These are phyloP conservation scores for Drosophila kurseongensis DNA, from an alignment of 1,140 invertebrate genomes.

Conservation along the genomic window DNA sequence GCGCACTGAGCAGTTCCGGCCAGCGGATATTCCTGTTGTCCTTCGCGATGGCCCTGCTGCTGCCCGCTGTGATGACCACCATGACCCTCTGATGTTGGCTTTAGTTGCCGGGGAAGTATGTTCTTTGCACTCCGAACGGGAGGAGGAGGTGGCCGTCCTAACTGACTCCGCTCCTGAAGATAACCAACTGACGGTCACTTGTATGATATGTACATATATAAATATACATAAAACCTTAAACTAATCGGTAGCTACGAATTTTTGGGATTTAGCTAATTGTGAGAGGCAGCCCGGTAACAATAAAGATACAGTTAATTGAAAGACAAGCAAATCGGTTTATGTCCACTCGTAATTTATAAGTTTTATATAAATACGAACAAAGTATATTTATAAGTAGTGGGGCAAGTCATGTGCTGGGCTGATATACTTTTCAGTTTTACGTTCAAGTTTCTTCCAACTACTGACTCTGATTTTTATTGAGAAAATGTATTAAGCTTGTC, in stretches of 20 bases:
- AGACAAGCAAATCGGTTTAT: slow-evolving; percentile 77
- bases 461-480: neutral
- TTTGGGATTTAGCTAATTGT: slow-evolving; percentile 66
- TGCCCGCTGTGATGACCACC: slow-evolving; percentile 65
- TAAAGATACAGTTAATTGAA: slow-evolving; percentile 42
- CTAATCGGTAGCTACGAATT: slow-evolving; percentile 58
- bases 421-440: neutral
- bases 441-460: neutral
- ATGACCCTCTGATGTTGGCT: slow-evolving; percentile 80
- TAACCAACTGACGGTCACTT: slow-evolving; percentile 30
- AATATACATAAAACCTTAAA: slow-evolving; percentile 56
- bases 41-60: slow-evolving; percentile 64
- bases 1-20: slow-evolving; percentile 88
- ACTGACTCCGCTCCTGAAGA: slow-evolving; percentile 8
- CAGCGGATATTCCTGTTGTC: slow-evolving; percentile 76
- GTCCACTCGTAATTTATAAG: slow-evolving; percentile 73
- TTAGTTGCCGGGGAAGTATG: slow-evolving; percentile 50
- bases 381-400: slow-evolving; percentile 39
- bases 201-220: slow-evolving; percentile 74
- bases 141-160: neutral
- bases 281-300: slow-evolving; percentile 43
- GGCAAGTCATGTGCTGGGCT: slow-evolving; percentile 32
- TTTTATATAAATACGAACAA: slow-evolving; percentile 55
- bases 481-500: neutral
- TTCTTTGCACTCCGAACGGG: slow-evolving; percentile 1